phyloP scores from a whole-genome alignment of 2,113 vertebrate genomes.

The Progne subis region DNA sequence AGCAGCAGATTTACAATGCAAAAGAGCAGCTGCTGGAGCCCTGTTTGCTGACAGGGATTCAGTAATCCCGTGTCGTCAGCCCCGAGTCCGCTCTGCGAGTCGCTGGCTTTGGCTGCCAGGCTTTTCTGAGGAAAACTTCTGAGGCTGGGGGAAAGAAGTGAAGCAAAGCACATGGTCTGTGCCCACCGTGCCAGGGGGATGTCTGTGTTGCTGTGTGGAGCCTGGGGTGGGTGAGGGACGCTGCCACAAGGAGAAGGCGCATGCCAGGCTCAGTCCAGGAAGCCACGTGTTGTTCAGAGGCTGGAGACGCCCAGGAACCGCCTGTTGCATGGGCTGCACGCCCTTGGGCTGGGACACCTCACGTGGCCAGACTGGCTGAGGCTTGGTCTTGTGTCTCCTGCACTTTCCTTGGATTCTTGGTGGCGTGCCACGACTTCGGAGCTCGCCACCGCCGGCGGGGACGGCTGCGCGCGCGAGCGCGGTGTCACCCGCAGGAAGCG shows the following conservation, averaged over 20 bases:
- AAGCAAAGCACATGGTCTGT: not conserved
- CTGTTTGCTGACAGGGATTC: not conserved
- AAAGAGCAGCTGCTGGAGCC: not conserved
- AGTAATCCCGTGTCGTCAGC: not conserved
- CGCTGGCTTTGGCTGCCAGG: not conserved
- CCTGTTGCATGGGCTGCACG: rapidly evolving
- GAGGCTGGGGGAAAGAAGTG: not conserved
- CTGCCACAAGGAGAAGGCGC: not conserved
- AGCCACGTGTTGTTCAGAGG: not conserved
- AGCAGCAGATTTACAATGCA: not conserved
- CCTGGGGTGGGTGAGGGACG: not conserved
- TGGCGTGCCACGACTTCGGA: rapidly evolving
- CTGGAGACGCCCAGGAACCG: not conserved
- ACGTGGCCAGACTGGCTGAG: not conserved
- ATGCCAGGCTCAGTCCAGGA: not conserved
- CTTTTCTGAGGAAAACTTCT: not conserved
- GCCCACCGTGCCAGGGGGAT: not conserved
- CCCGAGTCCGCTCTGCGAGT: not conserved
- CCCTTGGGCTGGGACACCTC: not conserved
- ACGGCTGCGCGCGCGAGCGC: rapidly evolving
- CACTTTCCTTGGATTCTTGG: not conserved
- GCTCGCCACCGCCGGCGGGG: not conserved
- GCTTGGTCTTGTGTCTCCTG: not conserved
- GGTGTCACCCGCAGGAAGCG: not conserved
- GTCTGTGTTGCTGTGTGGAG: rapidly evolving